Evolutionary conservation across 2,797 vertebrate genomes (phyloP).

Genomic region (Atherinosoma microstoma): DNA sequence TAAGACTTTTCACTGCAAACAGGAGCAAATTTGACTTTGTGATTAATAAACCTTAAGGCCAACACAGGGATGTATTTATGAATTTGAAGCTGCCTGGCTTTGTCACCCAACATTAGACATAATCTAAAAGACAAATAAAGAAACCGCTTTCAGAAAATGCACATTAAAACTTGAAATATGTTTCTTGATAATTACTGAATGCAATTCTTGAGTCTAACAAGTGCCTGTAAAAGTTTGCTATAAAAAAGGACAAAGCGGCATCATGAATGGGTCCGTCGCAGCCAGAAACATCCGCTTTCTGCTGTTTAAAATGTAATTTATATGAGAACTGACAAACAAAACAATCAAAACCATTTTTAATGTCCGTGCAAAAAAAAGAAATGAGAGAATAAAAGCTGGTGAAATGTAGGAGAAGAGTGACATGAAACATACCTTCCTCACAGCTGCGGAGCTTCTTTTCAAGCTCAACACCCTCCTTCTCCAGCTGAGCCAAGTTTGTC

Average conservation of each 20-base stretch:
- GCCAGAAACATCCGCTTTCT: background rate
- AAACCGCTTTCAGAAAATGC: too few relatives aligned
- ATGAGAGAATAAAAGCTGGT: background rate
- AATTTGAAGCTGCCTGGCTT: background rate
- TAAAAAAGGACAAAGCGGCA: background rate
- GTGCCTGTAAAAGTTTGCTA: background rate
- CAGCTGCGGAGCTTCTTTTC: conserved; percentile 89
- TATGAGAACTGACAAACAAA: too few relatives aligned
- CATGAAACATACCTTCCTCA: conserved; percentile 86
- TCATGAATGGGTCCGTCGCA: background rate
- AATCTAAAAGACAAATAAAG: too few relatives aligned
- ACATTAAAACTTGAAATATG: background rate
- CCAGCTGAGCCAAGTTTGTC: conserved; percentile 86
- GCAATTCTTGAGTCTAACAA: background rate
- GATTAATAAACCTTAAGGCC: background rate
- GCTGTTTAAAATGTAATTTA: background rate
- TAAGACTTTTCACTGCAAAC: conserved; percentile 24
- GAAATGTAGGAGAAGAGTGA: background rate
- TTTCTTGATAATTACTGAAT: background rate
- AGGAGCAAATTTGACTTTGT: background rate
- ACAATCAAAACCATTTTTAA: too few relatives aligned
- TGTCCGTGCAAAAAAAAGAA: background rate
- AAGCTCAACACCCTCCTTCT: conserved; percentile 89
- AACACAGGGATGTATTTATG: background rate
- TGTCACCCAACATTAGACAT: too few relatives aligned